Conservation (phyloP, 2,797 vertebrate genomes). For the Phoeniculus purpureus region DNA sequence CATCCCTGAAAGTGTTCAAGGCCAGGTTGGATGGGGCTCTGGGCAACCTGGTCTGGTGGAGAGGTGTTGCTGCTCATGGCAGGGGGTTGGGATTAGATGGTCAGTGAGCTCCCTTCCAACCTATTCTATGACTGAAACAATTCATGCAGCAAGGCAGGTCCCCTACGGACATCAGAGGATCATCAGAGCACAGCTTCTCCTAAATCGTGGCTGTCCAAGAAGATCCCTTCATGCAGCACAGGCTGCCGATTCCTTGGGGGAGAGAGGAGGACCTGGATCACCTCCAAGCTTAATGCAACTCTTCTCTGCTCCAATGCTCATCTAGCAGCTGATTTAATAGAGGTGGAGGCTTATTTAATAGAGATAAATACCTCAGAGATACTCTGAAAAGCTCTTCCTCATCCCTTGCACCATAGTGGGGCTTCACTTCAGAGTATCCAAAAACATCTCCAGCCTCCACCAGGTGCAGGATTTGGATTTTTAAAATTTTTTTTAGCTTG, state of each 20-base stretch:
- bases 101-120: too few relatives aligned
- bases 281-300: background rate
- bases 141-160: background rate
- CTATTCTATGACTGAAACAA: background rate
- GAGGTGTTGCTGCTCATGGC: too few relatives aligned
- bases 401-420: fast-evolving
- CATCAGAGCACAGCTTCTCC: fast-evolving
- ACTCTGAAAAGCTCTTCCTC: background rate
- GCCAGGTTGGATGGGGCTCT: too few relatives aligned
- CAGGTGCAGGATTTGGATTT: background rate
- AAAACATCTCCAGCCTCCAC: too few relatives aligned
- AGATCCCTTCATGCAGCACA: background rate
- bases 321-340: background rate
- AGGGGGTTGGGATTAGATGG: too few relatives aligned
- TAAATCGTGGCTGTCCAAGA: background rate
- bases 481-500: background rate
- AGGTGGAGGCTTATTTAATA: background rate
- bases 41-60: too few relatives aligned
- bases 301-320: background rate
- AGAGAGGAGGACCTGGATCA: background rate
- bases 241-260: background rate
- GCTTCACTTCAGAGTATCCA: too few relatives aligned
- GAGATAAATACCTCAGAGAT: conserved; percentile 2
- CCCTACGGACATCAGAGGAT: fast-evolving
- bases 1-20: too few relatives aligned